Percentiles rank a stretch among this genome's conserved stretches.
These are phyloP conservation scores for Echinops telfairi DNA, from an alignment of 2,113 vertebrate genomes.

Conservation along the genomic window DNA sequence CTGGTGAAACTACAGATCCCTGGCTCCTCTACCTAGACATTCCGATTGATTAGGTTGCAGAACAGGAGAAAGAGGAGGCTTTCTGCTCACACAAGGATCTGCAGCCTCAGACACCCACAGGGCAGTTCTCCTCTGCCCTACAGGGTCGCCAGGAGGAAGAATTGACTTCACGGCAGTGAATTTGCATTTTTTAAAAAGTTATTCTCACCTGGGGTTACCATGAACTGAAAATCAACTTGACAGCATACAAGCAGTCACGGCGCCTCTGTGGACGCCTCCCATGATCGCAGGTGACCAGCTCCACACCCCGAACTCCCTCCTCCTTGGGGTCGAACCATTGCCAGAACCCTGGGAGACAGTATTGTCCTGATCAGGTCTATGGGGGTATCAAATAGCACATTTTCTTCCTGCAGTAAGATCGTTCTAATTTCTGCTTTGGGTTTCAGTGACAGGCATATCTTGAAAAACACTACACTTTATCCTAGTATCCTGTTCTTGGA, in stretches of 20 bases:
- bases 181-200: no score
- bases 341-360: background rate
- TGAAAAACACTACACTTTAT: background rate
- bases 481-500: background rate
- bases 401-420: background rate
- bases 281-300: background rate
- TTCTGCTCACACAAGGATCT: no score
- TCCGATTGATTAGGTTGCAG: no score
- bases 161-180: no score
- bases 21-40: no score
- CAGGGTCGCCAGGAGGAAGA: no score
- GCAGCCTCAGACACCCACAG: background rate
- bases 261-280: background rate
- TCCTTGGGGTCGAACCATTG: background rate
- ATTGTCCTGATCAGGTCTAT: background rate
- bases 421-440: background rate
- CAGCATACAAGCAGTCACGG: background rate
- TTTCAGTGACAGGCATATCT: background rate
- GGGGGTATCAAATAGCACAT: background rate
- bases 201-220: background rate
- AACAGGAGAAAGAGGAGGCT: no score
- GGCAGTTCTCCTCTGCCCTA: background rate
- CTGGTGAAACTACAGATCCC: no score
- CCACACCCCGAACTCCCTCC: background rate
- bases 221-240: background rate